phyloP scores from a whole-genome alignment of 35 echinoderm and acorn worm genomes.

The Lytechinus pictus region DNA sequence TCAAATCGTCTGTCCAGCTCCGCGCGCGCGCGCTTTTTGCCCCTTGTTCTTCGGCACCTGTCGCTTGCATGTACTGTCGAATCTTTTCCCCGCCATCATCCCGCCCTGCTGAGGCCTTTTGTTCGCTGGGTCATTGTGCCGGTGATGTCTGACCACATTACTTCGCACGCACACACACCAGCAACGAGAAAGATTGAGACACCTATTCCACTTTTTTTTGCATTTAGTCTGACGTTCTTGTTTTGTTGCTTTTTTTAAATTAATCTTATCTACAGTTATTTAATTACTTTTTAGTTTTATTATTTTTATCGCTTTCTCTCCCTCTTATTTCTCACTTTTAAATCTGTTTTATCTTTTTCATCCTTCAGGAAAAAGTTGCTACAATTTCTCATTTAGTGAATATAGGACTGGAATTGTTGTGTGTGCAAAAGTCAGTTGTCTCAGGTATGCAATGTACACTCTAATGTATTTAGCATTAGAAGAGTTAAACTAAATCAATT shows the following conservation, averaged over 20 bases:
- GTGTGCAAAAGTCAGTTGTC: too few species aligned
- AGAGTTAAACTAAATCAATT: too few species aligned
- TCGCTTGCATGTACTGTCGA: not conserved
- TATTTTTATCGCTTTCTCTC: not conserved
- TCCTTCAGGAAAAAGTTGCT: not conserved
- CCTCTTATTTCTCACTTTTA: not conserved
- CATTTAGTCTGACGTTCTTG: not conserved
- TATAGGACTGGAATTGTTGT: not conserved
- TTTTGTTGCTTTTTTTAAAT: not conserved
- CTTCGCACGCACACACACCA: not conserved
- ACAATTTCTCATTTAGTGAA: not conserved
- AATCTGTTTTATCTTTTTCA: not conserved
- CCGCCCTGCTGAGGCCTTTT: not conserved
- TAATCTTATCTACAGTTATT: not conserved
- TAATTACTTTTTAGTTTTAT: not conserved
- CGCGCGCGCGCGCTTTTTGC: slow-evolving; percentile 6
- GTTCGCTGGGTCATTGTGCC: not conserved
- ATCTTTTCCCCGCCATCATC: not conserved
- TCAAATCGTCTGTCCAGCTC: not conserved
- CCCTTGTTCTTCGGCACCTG: not conserved
- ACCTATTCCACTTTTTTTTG: not conserved
- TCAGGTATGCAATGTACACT: too few species aligned
- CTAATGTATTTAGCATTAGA: too few species aligned
- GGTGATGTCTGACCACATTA: not conserved
- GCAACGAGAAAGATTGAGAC: not conserved